Evolutionary conservation across 2,797 vertebrate genomes (phyloP).

Genomic region (Cirrhinus mrigala): DNA sequence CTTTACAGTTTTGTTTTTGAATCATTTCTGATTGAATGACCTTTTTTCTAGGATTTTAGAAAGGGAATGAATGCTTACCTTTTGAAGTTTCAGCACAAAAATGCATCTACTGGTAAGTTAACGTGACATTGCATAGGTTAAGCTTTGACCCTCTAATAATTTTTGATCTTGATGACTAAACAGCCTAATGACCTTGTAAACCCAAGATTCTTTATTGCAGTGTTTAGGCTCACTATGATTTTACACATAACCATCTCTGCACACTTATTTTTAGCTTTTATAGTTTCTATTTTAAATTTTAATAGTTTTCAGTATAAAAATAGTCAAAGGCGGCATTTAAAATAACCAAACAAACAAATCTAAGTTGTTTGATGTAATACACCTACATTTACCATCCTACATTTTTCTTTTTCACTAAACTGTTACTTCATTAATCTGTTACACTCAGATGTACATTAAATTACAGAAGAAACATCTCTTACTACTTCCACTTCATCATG

Average conservation of each 20-base stretch:
- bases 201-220: background rate
- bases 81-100: slow-evolving; percentile 96
- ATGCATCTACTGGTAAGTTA: slow-evolving; percentile 92
- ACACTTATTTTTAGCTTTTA: background rate
- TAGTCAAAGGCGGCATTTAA: background rate
- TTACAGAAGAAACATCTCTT: background rate
- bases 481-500: background rate
- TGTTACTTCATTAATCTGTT: background rate
- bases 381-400: too few species aligned
- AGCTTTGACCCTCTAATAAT: background rate
- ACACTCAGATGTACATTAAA: background rate
- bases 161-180: background rate
- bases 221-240: background rate
- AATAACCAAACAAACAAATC: background rate
- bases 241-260: background rate
- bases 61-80: slow-evolving; percentile 98
- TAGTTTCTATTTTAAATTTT: background rate
- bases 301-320: background rate
- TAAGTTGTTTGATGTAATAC: background rate
- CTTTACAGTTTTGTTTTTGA: slow-evolving; percentile 8
- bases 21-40: background rate
- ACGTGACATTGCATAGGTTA: background rate
- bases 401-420: background rate
- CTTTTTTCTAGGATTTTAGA: slow-evolving; percentile 88
- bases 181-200: background rate